phyloP scores from a whole-genome alignment of 2,888 invertebrate species.

The Callosobruchus maculatus region DNA sequence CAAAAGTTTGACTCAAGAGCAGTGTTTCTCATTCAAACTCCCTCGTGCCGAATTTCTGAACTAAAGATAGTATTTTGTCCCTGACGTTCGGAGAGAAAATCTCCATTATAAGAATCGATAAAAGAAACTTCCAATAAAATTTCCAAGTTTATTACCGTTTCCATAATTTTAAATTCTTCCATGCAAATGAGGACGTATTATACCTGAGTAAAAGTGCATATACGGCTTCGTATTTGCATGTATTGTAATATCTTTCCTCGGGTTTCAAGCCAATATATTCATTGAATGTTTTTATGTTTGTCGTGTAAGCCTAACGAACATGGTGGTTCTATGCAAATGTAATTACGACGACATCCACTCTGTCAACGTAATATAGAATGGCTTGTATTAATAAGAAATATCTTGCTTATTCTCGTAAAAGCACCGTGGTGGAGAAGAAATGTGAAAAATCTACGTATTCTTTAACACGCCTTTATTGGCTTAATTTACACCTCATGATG shows the following conservation, averaged over 20 bases:
- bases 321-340: neutral
- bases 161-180: neutral
- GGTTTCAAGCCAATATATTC: neutral
- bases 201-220: neutral
- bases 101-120: neutral
- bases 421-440: too few relatives aligned
- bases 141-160: neutral
- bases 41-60: too few relatives aligned
- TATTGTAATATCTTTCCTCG: neutral
- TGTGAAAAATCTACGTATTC: too few relatives aligned
- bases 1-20: too few relatives aligned
- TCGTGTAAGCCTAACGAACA: neutral
- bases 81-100: neutral
- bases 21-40: too few relatives aligned
- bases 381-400: neutral
- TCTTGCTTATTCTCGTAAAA: neutral
- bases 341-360: neutral
- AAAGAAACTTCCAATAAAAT: neutral
- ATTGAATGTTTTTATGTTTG: neutral
- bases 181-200: neutral
- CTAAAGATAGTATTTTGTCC: too few relatives aligned
- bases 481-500: too few relatives aligned
- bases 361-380: too few relatives aligned
- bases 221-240: neutral
- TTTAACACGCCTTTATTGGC: too few relatives aligned